Conservation (phyloP, 2,888 invertebrate species). For the Junonia oenone region DNA sequence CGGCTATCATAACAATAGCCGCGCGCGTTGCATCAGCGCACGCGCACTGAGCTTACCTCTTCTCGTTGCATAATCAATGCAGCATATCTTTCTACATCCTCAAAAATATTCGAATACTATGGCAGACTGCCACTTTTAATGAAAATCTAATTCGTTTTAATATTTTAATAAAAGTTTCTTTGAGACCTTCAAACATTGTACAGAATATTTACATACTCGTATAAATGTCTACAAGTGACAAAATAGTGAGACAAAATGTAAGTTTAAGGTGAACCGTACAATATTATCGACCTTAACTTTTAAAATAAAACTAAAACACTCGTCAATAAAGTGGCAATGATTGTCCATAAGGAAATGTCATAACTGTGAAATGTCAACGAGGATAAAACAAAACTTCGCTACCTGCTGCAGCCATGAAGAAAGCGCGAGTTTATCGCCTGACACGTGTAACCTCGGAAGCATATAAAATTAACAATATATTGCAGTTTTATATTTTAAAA, state of each 20-base stretch:
- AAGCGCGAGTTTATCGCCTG: constrained; percentile 52
- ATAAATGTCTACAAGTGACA: too few species aligned
- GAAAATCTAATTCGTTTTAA: not conserved
- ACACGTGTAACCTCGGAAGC: constrained; percentile 58
- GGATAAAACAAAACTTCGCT: constrained; percentile 27
- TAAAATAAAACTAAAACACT: constrained; percentile 29
- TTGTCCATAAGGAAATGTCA: constrained; percentile 32
- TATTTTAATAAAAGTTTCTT: not conserved
- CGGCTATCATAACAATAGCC: constrained; percentile 35
- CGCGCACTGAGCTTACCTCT: constrained; percentile 30
- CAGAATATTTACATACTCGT: too few species aligned
- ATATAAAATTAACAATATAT: constrained; percentile 35
- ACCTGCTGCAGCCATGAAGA: constrained; percentile 34
- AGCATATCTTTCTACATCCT: constrained; percentile 12
- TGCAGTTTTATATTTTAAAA: not conserved
- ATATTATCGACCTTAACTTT: constrained; percentile 32
- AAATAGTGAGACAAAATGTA: too few species aligned
- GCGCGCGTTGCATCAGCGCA: constrained; percentile 38
- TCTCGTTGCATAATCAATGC: constrained; percentile 30
- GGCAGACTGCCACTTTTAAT: not conserved
- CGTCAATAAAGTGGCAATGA: constrained; percentile 22
- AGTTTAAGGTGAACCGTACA: constrained; percentile 2
- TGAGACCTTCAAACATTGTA: too few species aligned
- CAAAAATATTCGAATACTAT: not conserved
- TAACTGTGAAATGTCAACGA: constrained; percentile 29